Evolutionary conservation across 2,113 vertebrate genomes (phyloP), one percentile per base, ranked within the genome.

Genomic region (Callaeas wilsoni): DNA sequence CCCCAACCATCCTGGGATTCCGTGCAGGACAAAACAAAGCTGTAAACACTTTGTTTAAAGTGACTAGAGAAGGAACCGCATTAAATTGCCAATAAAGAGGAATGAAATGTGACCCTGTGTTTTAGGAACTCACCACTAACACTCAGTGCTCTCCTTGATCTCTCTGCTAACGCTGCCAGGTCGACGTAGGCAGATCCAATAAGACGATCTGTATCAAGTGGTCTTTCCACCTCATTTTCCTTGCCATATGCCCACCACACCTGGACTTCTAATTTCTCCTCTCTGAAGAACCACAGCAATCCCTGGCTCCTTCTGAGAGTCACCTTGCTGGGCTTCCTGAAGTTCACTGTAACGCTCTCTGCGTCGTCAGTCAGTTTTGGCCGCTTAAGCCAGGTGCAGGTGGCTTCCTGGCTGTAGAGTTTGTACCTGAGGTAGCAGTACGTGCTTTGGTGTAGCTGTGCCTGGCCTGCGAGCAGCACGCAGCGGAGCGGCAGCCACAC

Each of bases 391-490:
- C 96, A 96, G 3, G 99, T 99, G 94, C 98, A 98, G n/a, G 97
- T 97, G 59, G 98, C 98, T 10, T 98, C 98, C 52, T 96, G 98
- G 57, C 98, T 91, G 37, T 99, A 99, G 2, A 99, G 95, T 62
- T 98, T 99, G 77, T 99, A 99, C 87, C 99, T 98, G 91, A 99
- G 98, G 97, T 99, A 99, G 98, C 98, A 99, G 42, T 98, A 98
- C 11, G 98, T 98, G 71, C 96, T 98, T 73, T 93, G 97, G 75
- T 98, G 95, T 4, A 99, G 94, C 15, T 96, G 97, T 1, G 32
- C 89, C 90, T 98, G 98, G 23, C 98, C 99, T 0, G 99, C 94
- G 6, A 99, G 97, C 55, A 99, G 96, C 87, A 99, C 55, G 4
- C 98, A 99, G 91, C 97, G 98, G 12, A 98, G 10, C 0, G 99